These are phyloP conservation scores for Cerceris rybyensis DNA, from an alignment of 2,888 invertebrate genomes.

Conservation along the genomic window DNA sequence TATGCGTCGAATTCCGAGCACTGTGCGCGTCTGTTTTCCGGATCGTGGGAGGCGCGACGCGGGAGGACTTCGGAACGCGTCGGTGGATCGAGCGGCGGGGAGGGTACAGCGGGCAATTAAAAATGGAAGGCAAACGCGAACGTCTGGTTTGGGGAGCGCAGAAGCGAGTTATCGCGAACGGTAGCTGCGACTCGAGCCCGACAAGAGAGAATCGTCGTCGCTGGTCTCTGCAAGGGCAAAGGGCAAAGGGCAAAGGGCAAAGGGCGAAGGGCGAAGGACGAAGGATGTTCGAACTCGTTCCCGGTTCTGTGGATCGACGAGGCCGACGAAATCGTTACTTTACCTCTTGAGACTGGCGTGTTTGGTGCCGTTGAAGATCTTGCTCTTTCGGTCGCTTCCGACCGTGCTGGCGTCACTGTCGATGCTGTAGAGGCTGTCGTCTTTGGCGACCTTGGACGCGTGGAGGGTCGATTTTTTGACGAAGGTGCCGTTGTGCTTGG, in stretches of 20 bases:
- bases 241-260: no score
- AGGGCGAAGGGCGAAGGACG: no score
- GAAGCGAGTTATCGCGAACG: not conserved
- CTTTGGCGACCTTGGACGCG: slow-evolving; percentile 83
- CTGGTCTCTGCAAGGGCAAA: no score
- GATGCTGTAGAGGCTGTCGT: slow-evolving; percentile 88
- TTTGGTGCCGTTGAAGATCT: slow-evolving; percentile 87
- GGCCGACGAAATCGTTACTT: slow-evolving; percentile 61
- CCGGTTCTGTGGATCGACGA: no score
- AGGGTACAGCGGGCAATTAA: not conserved
- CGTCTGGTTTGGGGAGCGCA: not conserved
- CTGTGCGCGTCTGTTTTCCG: no score
- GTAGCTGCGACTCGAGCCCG: not conserved
- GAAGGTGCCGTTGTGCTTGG: slow-evolving; percentile 79
- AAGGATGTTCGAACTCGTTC: no score
- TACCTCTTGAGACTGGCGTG: slow-evolving; percentile 89
- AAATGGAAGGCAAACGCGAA: not conserved
- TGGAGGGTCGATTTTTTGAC: slow-evolving; percentile 77
- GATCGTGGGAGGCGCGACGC: not conserved
- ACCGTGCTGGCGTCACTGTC: slow-evolving; percentile 86
- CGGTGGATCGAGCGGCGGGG: not conserved
- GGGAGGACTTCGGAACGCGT: no score
- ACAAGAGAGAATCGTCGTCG: no score
- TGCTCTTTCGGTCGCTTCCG: slow-evolving; percentile 86
- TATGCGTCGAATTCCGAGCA: slow-evolving; percentile 3